Percentiles rank a stretch among this genome's conserved stretches.
Conservation (phyloP, 2,113 vertebrate species). For the Phoxinus phoxinus region DNA sequence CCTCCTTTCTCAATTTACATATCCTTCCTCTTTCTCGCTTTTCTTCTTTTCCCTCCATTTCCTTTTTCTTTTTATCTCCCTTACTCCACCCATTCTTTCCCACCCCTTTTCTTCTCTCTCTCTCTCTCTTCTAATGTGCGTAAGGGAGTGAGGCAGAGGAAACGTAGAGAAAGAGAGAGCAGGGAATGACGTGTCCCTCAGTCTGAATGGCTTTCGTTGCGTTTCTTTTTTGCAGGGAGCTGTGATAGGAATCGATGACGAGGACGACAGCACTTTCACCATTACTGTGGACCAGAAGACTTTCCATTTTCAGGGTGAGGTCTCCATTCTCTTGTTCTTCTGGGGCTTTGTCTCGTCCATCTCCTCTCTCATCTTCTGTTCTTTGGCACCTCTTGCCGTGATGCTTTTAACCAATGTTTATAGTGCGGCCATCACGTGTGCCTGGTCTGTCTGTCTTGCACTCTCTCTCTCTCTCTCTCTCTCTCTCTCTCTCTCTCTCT, state of each 20-base stretch:
- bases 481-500: slow-evolving; percentile 49
- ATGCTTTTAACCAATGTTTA: slow-evolving; percentile 44
- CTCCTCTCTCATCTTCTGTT: slow-evolving; percentile 51
- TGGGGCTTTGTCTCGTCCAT: slow-evolving; percentile 23
- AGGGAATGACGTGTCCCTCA: slow-evolving; percentile 87
- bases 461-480: background rate
- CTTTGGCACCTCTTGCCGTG: background rate
- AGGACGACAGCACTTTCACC: slow-evolving; percentile 99
- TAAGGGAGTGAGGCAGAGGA: slow-evolving; percentile 39
- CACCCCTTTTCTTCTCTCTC: slow-evolving; percentile 49
- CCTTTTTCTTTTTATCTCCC: slow-evolving; percentile 15
- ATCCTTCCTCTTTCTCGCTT: background rate
- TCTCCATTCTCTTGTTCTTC: slow-evolving; percentile 30
- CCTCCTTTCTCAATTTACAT: slow-evolving; percentile 5
- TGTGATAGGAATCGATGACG: slow-evolving; percentile 99
- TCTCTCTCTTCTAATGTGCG: slow-evolving; percentile 41
- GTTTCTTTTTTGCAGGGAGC: slow-evolving; percentile 90
- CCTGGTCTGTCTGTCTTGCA: background rate
- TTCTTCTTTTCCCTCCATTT: background rate
- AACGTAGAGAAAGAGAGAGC: slow-evolving; percentile 41
- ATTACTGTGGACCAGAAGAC: slow-evolving; percentile 99
- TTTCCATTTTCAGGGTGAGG: slow-evolving; percentile 99
- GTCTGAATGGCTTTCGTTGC: slow-evolving; percentile 81
- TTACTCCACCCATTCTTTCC: slow-evolving; percentile 60
- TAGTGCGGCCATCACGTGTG: slow-evolving; percentile 50